Percentiles rank a stretch among this genome's conserved stretches.
Conservation (phyloP, 2,113 vertebrate species). For the Mormyrus lacerda region DNA sequence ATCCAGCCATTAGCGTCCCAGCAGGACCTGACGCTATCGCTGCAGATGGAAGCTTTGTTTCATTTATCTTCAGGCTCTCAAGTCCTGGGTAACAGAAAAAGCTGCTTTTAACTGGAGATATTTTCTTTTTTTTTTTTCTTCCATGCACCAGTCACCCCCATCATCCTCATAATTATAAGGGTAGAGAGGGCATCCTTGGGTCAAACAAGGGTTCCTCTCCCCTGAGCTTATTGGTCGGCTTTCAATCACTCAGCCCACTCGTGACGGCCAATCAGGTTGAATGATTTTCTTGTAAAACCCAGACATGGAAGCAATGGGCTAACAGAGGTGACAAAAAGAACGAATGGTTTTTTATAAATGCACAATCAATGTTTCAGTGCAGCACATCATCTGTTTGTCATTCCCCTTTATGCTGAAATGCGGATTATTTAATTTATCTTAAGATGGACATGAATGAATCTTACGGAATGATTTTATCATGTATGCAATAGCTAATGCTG, state of each 20-base stretch:
- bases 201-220: neutral
- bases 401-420: neutral
- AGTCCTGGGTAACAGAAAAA: neutral
- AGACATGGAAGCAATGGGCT: neutral
- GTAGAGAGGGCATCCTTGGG: neutral
- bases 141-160: neutral
- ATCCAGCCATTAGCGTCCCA: neutral
- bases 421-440: neutral
- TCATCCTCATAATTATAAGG: neutral
- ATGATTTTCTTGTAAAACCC: neutral
- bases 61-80: slow-evolving; percentile 7
- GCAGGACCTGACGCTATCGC: slow-evolving; percentile 2
- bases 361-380: neutral
- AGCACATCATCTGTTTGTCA: neutral
- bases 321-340: neutral
- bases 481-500: neutral
- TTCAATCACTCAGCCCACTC: neutral
- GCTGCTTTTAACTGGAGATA: neutral
- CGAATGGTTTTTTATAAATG: neutral
- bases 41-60: slow-evolving; percentile 6
- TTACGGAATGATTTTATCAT: neutral
- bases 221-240: neutral
- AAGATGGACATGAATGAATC: neutral
- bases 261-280: neutral
- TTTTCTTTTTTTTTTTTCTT: neutral